phyloP scores from a whole-genome alignment of 2,888 invertebrate genomes.

The Phaedon cochleariae region DNA sequence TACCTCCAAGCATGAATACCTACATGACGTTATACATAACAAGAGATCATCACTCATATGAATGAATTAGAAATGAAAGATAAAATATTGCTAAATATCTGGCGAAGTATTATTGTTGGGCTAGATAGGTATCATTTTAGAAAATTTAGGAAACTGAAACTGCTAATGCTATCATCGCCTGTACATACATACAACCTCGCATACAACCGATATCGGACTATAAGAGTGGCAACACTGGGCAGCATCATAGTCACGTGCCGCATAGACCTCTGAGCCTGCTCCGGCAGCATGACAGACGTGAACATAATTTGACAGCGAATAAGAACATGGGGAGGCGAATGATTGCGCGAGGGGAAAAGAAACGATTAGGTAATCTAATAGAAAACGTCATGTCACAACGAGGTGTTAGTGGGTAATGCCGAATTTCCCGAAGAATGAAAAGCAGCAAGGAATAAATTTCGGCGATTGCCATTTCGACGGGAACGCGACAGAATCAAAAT shows the following conservation, averaged over 20 bases:
- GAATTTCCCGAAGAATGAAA: neutral
- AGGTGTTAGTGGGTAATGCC: slow-evolving; percentile 44
- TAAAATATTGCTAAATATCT: too few species aligned
- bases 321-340: slow-evolving; percentile 59
- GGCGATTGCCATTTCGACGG: slow-evolving; percentile 4
- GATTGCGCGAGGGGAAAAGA: slow-evolving; percentile 55
- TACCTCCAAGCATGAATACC: too few species aligned
- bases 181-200: too few species aligned
- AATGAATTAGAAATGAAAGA: too few species aligned
- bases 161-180: too few species aligned
- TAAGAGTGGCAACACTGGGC: neutral
- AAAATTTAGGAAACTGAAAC: too few species aligned
- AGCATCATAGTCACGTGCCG: slow-evolving; percentile 7
- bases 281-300: slow-evolving; percentile 59
- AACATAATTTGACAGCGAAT: slow-evolving; percentile 64
- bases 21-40: too few species aligned
- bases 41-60: too few species aligned
- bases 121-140: too few species aligned
- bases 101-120: too few species aligned
- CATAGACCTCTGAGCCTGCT: neutral
- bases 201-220: too few species aligned
- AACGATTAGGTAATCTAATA: slow-evolving; percentile 63
- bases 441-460: neutral
- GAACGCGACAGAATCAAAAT: slow-evolving; percentile 7
- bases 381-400: slow-evolving; percentile 55